These are phyloP conservation scores for Nomada ferruginata DNA, from an alignment of 2,888 invertebrate genomes.

Conservation along the genomic window DNA sequence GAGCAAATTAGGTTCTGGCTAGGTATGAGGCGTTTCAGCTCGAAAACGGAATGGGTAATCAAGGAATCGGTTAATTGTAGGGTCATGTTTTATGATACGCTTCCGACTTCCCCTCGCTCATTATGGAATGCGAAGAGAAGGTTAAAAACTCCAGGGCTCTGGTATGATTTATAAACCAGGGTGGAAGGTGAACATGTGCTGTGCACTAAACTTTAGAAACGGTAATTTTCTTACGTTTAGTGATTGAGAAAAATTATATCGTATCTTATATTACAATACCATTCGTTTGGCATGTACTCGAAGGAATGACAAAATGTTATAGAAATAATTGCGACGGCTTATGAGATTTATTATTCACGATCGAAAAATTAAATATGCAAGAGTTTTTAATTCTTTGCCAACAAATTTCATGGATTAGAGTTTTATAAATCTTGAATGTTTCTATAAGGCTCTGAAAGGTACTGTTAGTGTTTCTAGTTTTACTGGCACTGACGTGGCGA, in stretches of 20 bases:
- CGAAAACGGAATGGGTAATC: constrained; percentile 80
- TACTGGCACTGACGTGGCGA: too few relatives aligned
- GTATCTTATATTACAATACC: neutral
- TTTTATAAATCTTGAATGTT: too few relatives aligned
- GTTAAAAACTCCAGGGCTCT: constrained; percentile 65
- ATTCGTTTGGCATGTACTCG: neutral
- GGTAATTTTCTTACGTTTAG: constrained; percentile 64
- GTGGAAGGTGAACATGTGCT: constrained; percentile 76
- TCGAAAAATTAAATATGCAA: too few relatives aligned
- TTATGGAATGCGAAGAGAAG: constrained; percentile 67
- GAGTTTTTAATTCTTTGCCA: too few relatives aligned
- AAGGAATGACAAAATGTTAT: neutral
- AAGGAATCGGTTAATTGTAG: constrained; percentile 82
- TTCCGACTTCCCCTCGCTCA: constrained; percentile 60
- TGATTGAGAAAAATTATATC: constrained; percentile 42
- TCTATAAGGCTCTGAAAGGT: too few relatives aligned
- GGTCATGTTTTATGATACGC: constrained; percentile 79
- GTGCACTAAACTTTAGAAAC: constrained; percentile 73
- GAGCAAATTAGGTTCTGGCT: constrained; percentile 72
- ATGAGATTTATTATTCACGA: too few relatives aligned
- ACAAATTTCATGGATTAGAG: too few relatives aligned
- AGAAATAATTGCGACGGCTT: neutral
- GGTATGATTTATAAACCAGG: constrained; percentile 76
- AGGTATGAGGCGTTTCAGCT: constrained; percentile 52
- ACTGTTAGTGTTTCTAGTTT: too few relatives aligned